Conservation (phyloP, 2,888 invertebrate species). For the Lampropteryx suffumata region DNA sequence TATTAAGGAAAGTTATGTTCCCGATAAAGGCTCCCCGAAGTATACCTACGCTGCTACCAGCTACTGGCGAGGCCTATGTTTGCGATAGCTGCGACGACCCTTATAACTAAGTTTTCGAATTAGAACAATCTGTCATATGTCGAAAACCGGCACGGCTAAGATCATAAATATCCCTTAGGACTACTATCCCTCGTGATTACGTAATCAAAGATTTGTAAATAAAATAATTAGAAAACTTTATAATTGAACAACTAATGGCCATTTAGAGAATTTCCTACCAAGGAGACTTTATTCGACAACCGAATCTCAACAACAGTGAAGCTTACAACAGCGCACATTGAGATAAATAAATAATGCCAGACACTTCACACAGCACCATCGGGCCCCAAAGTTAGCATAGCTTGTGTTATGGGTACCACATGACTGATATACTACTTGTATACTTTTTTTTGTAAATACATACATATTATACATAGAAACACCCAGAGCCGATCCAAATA, state of each 20-base stretch:
- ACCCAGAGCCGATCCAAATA: no score
- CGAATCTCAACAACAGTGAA: constrained; percentile 15
- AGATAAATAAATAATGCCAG: no score
- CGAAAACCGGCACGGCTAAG: constrained; percentile 40
- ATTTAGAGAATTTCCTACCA: constrained; percentile 4
- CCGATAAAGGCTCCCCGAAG: constrained; percentile 42
- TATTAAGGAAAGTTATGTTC: constrained; percentile 45
- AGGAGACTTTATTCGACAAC: constrained; percentile 9
- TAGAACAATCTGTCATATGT: constrained; percentile 58
- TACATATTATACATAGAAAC: no score
- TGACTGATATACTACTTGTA: no score
- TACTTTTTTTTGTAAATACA: no score
- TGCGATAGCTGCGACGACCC: constrained; percentile 54
- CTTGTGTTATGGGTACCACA: no score
- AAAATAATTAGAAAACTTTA: constrained; percentile 29
- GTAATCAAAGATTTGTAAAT: constrained; percentile 26
- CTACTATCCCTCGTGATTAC: constrained; percentile 27
- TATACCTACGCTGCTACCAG: constrained; percentile 30
- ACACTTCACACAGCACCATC: no score
- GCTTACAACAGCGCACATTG: background rate
- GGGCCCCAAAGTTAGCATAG: no score
- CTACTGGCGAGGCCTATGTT: constrained; percentile 47
- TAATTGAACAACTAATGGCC: constrained; percentile 19
- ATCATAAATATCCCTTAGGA: constrained; percentile 41
- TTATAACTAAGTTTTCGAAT: constrained; percentile 63